Conservation (phyloP, 2,888 invertebrate species). For the Nemotelus nigrinus region DNA sequence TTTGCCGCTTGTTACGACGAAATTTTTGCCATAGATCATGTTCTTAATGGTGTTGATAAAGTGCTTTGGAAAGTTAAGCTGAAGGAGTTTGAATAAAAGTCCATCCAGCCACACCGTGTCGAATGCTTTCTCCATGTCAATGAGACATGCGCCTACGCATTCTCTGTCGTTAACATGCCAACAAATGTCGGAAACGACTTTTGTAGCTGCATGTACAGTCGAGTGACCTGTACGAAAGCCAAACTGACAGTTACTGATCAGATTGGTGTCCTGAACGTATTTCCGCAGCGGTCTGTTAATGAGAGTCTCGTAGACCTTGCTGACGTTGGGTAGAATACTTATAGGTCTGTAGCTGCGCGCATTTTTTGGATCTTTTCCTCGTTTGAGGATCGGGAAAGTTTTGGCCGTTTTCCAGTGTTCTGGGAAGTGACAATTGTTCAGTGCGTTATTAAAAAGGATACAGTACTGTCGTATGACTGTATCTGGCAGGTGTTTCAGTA, state of each 20-base stretch:
- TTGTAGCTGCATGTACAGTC: conserved; percentile 49
- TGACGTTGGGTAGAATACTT: conserved; percentile 53
- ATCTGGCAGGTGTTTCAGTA: not conserved
- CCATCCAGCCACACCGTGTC: conserved; percentile 52
- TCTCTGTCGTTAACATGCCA: not conserved
- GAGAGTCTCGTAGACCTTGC: conserved; percentile 54
- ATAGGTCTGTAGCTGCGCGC: conserved; percentile 52
- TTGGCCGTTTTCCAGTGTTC: conserved; percentile 52
- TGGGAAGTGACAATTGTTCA: conserved; percentile 26
- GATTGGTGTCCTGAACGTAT: conserved; percentile 45
- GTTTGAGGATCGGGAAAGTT: conserved; percentile 51
- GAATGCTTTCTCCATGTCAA: conserved; percentile 45
- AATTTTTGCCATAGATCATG: not conserved
- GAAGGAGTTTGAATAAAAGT: conserved; percentile 51
- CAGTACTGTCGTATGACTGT: not conserved
- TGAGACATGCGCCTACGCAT: conserved; percentile 13
- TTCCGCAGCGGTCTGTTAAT: conserved; percentile 39
- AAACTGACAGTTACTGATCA: conserved; percentile 53
- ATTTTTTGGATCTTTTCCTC: conserved; percentile 48
- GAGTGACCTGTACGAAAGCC: conserved; percentile 53
- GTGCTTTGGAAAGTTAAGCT: conserved; percentile 50
- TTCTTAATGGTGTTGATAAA: conserved; percentile 51
- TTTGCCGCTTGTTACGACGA: not conserved
- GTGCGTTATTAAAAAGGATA: not conserved
- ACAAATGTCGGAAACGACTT: conserved; percentile 11